Conservation (phyloP, 2,888 invertebrate genomes). For the Seira ritae region DNA sequence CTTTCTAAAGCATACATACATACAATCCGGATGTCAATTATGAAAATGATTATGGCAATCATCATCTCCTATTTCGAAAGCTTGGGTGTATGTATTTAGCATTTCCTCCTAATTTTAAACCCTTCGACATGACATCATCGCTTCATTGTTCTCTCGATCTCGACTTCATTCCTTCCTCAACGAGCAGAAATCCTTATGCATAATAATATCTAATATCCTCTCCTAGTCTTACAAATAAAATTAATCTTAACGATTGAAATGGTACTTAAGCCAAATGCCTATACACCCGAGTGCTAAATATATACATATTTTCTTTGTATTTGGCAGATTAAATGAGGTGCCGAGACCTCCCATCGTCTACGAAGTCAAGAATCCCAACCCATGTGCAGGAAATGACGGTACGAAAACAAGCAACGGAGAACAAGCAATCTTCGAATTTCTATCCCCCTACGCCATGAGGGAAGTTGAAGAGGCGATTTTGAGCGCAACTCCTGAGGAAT, state of each 20-base stretch:
- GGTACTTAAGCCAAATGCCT: too few species aligned
- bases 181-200: background rate
- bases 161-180: background rate
- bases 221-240: background rate
- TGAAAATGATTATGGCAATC: too few species aligned
- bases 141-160: constrained; percentile 14
- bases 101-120: constrained; percentile 1
- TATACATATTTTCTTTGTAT: constrained; percentile 15
- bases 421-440: constrained; percentile 63
- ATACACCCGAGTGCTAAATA: background rate
- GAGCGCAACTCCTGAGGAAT: constrained; percentile 62
- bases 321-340: constrained; percentile 69
- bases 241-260: background rate
- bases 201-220: background rate
- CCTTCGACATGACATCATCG: background rate
- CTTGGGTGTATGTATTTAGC: background rate
- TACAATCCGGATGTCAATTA: too few species aligned
- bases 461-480: constrained; percentile 71
- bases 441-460: constrained; percentile 70
- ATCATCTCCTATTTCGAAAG: too few species aligned
- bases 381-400: constrained; percentile 42
- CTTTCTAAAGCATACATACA: too few species aligned
- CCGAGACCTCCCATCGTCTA: constrained; percentile 68
- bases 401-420: constrained; percentile 38
- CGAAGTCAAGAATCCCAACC: constrained; percentile 57